Conservation (phyloP, 2,888 invertebrate species). For the Laothoe populi region DNA sequence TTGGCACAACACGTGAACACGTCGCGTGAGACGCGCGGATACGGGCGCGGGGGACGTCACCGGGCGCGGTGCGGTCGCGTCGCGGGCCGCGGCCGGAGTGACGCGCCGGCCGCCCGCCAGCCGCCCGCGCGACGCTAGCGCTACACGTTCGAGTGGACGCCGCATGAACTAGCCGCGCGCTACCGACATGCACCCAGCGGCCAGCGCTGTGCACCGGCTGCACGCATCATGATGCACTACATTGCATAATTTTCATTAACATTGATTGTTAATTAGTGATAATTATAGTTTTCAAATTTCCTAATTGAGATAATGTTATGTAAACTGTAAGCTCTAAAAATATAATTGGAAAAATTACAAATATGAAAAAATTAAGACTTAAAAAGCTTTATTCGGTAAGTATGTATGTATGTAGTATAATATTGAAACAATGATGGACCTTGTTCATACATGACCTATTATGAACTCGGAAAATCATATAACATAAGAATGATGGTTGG, state of each 20-base stretch:
- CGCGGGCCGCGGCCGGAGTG: slow-evolving; percentile 82
- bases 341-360: too few relatives aligned
- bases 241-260: background rate
- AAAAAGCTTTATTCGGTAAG: too few relatives aligned
- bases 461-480: background rate
- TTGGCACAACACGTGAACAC: slow-evolving; percentile 68
- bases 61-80: slow-evolving; percentile 62
- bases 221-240: background rate
- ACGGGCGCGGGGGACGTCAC: slow-evolving; percentile 52
- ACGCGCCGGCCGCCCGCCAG: slow-evolving; percentile 64
- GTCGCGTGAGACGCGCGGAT: slow-evolving; percentile 57
- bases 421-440: too few relatives aligned
- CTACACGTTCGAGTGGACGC: slow-evolving; percentile 55
- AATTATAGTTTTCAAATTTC: background rate
- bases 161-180: slow-evolving; percentile 55
- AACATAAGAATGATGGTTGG: background rate
- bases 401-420: too few relatives aligned
- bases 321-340: too few relatives aligned
- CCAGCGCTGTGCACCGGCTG: slow-evolving; percentile 16
- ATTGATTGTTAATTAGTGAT: background rate
- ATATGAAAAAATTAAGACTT: too few relatives aligned
- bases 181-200: slow-evolving; percentile 50
- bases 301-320: too few relatives aligned
- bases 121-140: slow-evolving; percentile 58
- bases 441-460: slow-evolving; percentile 1